Conservation (phyloP, 2,113 vertebrate genomes). For the Rhea americana region DNA sequence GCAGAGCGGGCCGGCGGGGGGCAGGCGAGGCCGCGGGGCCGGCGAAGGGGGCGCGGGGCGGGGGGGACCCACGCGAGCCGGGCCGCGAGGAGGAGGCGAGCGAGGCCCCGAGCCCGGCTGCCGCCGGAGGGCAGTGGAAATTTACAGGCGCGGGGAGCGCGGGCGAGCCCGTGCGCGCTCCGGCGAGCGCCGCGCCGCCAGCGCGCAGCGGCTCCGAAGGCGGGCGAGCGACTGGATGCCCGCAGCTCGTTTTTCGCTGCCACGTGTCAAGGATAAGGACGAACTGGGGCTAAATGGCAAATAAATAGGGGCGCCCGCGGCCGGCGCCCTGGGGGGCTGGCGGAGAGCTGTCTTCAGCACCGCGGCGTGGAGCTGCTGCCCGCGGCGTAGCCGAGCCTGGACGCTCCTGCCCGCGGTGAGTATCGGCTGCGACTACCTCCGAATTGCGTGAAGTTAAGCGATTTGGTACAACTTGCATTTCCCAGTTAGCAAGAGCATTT, state of each 20-base stretch:
- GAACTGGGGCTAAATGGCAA: slow-evolving; percentile 43
- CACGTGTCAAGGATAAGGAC: background rate
- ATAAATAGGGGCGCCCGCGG: slow-evolving; percentile 18
- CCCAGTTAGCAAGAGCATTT: background rate
- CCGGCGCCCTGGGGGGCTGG: background rate
- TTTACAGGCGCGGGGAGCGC: slow-evolving; percentile 73
- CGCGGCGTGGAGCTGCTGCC: slow-evolving; percentile 60
- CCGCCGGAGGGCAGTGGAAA: slow-evolving; percentile 76
- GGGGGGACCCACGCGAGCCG: too few species aligned
- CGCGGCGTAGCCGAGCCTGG: slow-evolving; percentile 61
- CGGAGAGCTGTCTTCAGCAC: slow-evolving; percentile 79
- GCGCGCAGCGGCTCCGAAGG: background rate
- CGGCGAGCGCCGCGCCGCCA: too few species aligned
- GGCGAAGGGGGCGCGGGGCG: too few species aligned
- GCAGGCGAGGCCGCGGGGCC: background rate
- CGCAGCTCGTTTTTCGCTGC: slow-evolving; percentile 17
- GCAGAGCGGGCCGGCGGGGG: too few species aligned
- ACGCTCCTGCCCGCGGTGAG: slow-evolving; percentile 65
- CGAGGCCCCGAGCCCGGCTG: slow-evolving; percentile 48
- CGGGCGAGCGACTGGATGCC: slow-evolving; percentile 15
- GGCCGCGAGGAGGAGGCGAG: slow-evolving; percentile 55
- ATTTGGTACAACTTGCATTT: slow-evolving; percentile 20
- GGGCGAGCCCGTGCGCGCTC: background rate
- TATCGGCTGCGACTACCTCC: background rate
- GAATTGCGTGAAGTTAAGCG: background rate